Conservation (phyloP, 2,797 vertebrate species). For the Myotis planiceps region DNA sequence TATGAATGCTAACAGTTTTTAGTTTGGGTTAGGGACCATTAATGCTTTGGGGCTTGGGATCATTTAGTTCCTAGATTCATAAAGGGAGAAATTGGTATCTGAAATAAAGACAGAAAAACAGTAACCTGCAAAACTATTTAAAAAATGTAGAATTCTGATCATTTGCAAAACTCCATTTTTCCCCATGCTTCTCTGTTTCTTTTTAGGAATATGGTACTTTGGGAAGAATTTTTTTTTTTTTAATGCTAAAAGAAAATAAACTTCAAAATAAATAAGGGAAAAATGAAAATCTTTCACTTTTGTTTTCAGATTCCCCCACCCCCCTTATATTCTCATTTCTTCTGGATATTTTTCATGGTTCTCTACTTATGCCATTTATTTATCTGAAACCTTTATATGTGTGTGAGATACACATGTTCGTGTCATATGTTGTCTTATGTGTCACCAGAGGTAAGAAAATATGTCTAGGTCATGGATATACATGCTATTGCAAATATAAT, state of each 20-base stretch:
- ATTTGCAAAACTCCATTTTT: neutral
- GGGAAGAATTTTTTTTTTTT: neutral
- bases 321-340: neutral
- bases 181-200: neutral
- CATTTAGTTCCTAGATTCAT: constrained; percentile 40
- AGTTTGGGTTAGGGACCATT: neutral
- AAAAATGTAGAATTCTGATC: neutral
- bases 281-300: constrained; percentile 12
- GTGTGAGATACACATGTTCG: neutral
- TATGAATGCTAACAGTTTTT: neutral
- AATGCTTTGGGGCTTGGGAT: neutral
- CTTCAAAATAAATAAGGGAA: neutral
- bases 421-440: neutral
- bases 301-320: neutral
- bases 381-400: neutral
- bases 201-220: neutral
- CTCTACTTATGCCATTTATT: neutral
- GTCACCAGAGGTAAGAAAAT: constrained; percentile 21
- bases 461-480: neutral
- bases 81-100: constrained; percentile 1
- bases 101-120: constrained; percentile 10
- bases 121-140: constrained; percentile 32
- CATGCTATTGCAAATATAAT: neutral
- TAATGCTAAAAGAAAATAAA: constrained; percentile 22
- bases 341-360: neutral